Evolutionary conservation across 2,113 vertebrate genomes (phyloP).

Genomic region (Nothobranchius furzeri): DNA sequence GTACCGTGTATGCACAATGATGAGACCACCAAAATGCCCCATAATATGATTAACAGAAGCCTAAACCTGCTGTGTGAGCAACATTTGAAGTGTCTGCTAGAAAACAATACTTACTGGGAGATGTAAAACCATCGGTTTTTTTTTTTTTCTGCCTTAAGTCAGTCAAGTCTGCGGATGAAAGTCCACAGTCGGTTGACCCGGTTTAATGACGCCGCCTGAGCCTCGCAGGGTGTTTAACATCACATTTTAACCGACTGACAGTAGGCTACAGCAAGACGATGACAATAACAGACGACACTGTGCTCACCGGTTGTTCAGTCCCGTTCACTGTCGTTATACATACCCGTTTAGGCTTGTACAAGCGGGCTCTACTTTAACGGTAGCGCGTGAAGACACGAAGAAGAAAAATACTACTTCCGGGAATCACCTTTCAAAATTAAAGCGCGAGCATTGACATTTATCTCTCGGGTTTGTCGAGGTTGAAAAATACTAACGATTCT

Average conservation of each 20-base stretch:
- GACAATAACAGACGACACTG: conserved; percentile 29
- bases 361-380: conserved; percentile 60
- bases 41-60: background rate
- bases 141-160: conserved; percentile 37
- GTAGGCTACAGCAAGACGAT: background rate
- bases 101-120: conserved; percentile 67
- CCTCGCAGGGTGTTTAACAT: conserved; percentile 35
- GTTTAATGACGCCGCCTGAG: conserved; percentile 39
- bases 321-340: conserved; percentile 59
- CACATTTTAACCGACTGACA: conserved; percentile 21
- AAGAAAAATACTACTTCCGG: conserved; percentile 12
- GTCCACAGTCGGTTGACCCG: conserved; percentile 42
- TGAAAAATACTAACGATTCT: rapidly evolving
- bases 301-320: conserved; percentile 38
- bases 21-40: conserved; percentile 15
- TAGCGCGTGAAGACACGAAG: conserved; percentile 4
- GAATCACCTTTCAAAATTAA: conserved; percentile 40
- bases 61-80: background rate
- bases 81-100: background rate
- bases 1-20: conserved; percentile 24
- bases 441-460: rapidly evolving
- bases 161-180: conserved; percentile 35
- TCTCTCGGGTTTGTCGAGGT: no score
- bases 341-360: conserved; percentile 65
- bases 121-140: conserved; percentile 54